A percentile compares a stretch with the other conserved stretches of the same genome.
phyloP scores from a whole-genome alignment of 2,888 invertebrate genomes.

The Eudemis profundana region DNA sequence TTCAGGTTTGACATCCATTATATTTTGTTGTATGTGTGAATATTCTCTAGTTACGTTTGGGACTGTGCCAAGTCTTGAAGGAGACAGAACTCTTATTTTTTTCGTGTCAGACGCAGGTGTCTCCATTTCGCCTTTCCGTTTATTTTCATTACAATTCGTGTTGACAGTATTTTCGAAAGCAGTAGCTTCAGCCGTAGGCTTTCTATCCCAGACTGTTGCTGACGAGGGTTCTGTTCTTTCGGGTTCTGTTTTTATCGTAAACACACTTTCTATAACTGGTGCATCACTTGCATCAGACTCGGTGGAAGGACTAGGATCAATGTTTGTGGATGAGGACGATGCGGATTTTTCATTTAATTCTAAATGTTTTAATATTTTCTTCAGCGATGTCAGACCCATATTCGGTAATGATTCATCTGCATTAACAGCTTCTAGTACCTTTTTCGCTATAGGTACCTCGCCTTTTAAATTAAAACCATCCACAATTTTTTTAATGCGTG shows the following conservation, averaged over 20 bases:
- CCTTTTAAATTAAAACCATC: no score
- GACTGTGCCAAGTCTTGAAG: constrained; percentile 6
- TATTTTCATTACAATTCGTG: background rate
- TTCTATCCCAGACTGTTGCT: constrained; percentile 14
- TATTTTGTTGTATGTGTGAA: background rate
- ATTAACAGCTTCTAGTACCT: no score
- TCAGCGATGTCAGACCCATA: no score
- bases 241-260: constrained; percentile 43
- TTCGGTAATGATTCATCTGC: no score
- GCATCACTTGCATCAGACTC: background rate
- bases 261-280: constrained; percentile 48
- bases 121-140: constrained; percentile 11
- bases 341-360: constrained; percentile 31
- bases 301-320: background rate
- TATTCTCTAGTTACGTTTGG: background rate
- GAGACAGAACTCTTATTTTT: constrained; percentile 26
- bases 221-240: constrained; percentile 30
- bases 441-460: no score
- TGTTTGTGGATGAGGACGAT: constrained; percentile 20
- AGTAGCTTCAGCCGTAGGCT: background rate
- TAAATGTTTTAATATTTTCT: no score
- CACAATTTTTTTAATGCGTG: no score
- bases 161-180: background rate
- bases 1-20: background rate
- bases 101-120: background rate